Evolutionary conservation across 2,113 vertebrate genomes (phyloP).

Genomic region (Eubucco bourcierii): DNA sequence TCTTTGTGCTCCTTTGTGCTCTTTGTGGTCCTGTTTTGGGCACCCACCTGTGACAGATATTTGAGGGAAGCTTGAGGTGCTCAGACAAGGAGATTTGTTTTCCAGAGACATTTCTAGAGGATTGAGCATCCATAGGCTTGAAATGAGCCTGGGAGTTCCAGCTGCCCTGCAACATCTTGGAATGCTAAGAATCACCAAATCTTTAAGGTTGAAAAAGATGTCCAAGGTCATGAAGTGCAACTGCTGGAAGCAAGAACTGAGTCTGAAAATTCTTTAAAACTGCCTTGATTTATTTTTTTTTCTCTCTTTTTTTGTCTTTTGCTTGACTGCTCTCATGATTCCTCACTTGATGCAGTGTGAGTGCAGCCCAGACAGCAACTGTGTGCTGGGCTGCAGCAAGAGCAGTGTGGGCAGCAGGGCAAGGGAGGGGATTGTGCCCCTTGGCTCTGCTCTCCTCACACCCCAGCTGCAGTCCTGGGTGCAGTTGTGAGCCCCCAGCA

Average conservation of each 20-base stretch:
- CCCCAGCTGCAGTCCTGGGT: too few species aligned
- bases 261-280: not conserved
- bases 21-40: not conserved
- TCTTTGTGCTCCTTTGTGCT: too few species aligned
- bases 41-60: too few species aligned
- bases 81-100: not conserved
- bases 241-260: not conserved
- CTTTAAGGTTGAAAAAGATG: too few species aligned
- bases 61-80: not conserved
- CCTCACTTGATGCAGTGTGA: rapidly evolving
- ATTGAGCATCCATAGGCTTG: not conserved
- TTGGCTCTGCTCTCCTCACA: too few species aligned
- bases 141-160: not conserved
- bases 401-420: too few species aligned
- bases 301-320: not conserved
- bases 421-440: too few species aligned
- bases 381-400: too few species aligned
- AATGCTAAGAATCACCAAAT: too few species aligned
- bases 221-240: too few species aligned
- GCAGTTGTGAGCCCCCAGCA: too few species aligned
- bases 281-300: not conserved
- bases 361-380: too few species aligned
- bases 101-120: not conserved
- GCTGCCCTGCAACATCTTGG: not conserved
- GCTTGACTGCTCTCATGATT: not conserved